phyloP scores from a whole-genome alignment of 2,888 invertebrate species.

The Cenopis cana region DNA sequence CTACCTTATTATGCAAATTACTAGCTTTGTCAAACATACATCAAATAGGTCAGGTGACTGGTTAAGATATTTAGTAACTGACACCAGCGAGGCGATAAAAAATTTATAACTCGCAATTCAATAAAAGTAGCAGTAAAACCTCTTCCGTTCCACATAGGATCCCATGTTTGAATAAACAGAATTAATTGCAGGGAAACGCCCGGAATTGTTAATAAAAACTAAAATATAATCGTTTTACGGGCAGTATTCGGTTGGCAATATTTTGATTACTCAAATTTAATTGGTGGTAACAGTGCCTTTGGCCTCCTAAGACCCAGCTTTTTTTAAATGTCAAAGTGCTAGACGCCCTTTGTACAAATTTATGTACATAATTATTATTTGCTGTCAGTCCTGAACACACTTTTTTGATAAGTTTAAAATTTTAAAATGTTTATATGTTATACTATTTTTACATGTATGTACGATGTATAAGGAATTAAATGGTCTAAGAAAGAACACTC shows the following conservation, averaged over 20 bases:
- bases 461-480: too few species aligned
- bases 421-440: too few species aligned
- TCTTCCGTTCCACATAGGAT: slow-evolving; percentile 40
- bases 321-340: too few species aligned
- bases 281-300: background rate
- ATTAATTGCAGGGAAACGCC: slow-evolving; percentile 26
- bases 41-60: background rate
- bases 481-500: too few species aligned
- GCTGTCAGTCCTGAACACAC: too few species aligned
- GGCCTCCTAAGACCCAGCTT: too few species aligned
- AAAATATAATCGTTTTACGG: slow-evolving; percentile 16
- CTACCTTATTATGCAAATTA: slow-evolving; percentile 32
- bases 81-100: slow-evolving; percentile 31
- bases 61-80: slow-evolving; percentile 23
- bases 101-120: slow-evolving; percentile 30
- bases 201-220: slow-evolving; percentile 28
- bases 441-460: too few species aligned
- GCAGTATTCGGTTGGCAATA: slow-evolving; percentile 17
- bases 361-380: too few species aligned
- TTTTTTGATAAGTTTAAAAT: too few species aligned
- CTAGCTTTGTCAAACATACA: slow-evolving; percentile 9
- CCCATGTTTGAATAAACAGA: slow-evolving; percentile 39
- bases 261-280: background rate
- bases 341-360: too few species aligned
- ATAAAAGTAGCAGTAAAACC: slow-evolving; percentile 41